Evolutionary conservation across 2,797 vertebrate genomes (phyloP).

Genomic region (Megaceryle alcyon): DNA sequence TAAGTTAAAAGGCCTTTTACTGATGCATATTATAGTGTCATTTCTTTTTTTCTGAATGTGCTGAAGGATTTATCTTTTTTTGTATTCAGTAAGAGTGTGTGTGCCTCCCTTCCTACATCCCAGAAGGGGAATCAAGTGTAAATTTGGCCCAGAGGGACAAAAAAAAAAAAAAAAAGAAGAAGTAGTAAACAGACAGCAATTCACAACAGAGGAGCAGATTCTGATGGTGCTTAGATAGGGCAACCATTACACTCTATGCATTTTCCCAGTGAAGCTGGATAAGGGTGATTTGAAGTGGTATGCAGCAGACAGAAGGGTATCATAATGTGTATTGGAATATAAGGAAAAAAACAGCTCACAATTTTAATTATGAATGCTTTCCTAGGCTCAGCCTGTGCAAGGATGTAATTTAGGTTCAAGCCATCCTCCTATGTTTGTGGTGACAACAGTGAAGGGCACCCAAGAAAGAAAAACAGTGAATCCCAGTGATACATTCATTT

Average conservation of each 20-base stretch:
- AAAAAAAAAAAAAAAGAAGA: not conserved
- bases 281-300: not conserved
- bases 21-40: not conserved
- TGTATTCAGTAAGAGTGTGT: not conserved
- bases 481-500: conserved; percentile 23
- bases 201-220: not conserved
- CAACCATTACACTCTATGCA: not conserved
- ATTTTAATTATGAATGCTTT: not conserved
- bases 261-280: not conserved
- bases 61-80: conserved; percentile 31
- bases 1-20: conserved; percentile 32
- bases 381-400: not conserved
- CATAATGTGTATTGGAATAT: not conserved
- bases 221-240: not conserved
- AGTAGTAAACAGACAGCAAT: not conserved
- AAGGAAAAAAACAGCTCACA: not conserved
- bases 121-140: not conserved
- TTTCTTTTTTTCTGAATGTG: conserved; percentile 14
- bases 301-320: not conserved
- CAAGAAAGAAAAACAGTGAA: not conserved
- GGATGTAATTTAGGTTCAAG: not conserved
- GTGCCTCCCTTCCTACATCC: not conserved
- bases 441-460: not conserved
- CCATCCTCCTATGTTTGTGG: not conserved
- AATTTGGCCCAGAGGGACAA: not conserved